Evolutionary conservation across 92 coral and sea anemone genomes (phyloP), one percentile per base, ranked within the genome.

Genomic region (Porites lobata): DNA sequence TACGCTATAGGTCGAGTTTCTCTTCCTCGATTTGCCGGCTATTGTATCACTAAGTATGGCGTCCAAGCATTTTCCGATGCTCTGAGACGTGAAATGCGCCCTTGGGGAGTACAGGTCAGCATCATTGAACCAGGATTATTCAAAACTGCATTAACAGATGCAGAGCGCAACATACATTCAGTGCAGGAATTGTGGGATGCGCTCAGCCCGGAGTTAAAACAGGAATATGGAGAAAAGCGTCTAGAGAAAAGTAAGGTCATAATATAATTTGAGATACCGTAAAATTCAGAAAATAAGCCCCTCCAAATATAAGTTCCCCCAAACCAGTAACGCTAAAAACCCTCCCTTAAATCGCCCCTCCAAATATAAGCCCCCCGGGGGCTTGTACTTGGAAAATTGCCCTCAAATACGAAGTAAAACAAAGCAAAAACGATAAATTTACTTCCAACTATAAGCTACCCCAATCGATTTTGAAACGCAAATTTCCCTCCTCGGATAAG

Each of bases 11-110:
- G 95, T 21, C 93, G 93, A 32, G 65, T 85, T 2, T 64, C 86
- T 20, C 88, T 85, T 15, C 84, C 88, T 47, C 70, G 66, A n/a
- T 14, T 84, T n/a, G 78, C 93, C 1, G 72, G 88, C 61, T 94
- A 94, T 56, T 86, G 84, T 19, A 22, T 87, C 74, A 87, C 80
- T 58, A 94, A 94, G 38, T 94, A 86, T 80, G 96, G 93, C 12
- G 95, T 94, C 26, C 93, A 94, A 64, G 96, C 93, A 29, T 94
- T 94, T 61, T 92, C 95, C 0, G 96, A 94, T 83, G 96, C 95
- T 17, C 68, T 94, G 74, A 90, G 96, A 66, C 88, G 90, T 7
- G 96, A 94, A 82, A 80, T 94, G 87, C 78, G 84, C 64, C 88
- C 88, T 24, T 94, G 93, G 89, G 91, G 81, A n/a, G 77, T 94